Base-by-base conservation (phyloP, 2,797 vertebrate genomes). In the Gobionotothen gibberifrons region DNA sequence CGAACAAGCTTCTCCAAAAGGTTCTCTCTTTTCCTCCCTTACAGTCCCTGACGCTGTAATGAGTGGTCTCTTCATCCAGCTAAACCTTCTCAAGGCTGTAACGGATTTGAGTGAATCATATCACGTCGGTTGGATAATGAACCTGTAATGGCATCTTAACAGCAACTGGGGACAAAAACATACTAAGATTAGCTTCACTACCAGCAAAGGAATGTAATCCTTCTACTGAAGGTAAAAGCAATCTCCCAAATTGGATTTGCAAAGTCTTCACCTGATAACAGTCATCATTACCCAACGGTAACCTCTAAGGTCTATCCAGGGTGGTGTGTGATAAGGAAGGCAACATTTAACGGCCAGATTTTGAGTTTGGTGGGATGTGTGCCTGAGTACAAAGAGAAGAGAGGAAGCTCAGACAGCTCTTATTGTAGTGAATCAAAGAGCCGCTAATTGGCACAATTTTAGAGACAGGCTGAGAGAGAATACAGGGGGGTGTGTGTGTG, bases 371-470 rank as follows among this genome's bases (percentile, higher is more conserved):
- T 56, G 40, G 43, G 48, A 73, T 55, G 42, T 60, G 39, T 12
- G 7, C 36, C 54, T 0, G 11, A 66, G 49, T 21, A 72, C 61
- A 62, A 65, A 68, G 54, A 67, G 36, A 46, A 21, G n/a, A 55
- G 55, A 69, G 58, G 47, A 73, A 61, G 61, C 49, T 53, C 61
- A 74, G 85, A 85, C 82, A 66, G 76, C 61, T 81, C 57, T 69
- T 9, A 76, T 13, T 86, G 74, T 76, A 42, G 36, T 3, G 49
- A 82, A 82, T 84, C 76, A 83, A 83, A 85, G 77, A 44, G 13
- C 47, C 2, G 14, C 68, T 85, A 87, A 87, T 88, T 90, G 80
- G 76, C 72, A 79, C 65, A 87, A 85, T 85, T 81, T 84, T 59
- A 59, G 58, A 67, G 72, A 62, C 61, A 61, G 16, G 32, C 58